Percentiles rank a stretch among this genome's conserved stretches.
phyloP scores from a whole-genome alignment of 2,888 invertebrate genomes.

The Junonia oenone region DNA sequence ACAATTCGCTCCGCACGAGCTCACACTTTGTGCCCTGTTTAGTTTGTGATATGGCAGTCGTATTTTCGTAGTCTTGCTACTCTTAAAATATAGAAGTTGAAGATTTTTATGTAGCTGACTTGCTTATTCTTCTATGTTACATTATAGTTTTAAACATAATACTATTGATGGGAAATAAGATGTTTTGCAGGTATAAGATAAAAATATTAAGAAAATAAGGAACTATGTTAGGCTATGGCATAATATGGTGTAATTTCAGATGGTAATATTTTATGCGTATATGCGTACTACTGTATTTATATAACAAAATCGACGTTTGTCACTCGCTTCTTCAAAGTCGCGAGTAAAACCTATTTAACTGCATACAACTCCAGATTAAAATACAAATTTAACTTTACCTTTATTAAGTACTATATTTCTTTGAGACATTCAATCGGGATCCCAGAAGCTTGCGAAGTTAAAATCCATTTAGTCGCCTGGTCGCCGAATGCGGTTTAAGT shows the following conservation, averaged over 20 bases:
- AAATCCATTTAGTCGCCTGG: constrained; percentile 11
- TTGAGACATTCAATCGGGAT: background rate
- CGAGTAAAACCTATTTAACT: too few relatives aligned
- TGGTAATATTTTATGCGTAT: too few relatives aligned
- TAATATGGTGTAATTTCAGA: too few relatives aligned
- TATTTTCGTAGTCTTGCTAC: background rate
- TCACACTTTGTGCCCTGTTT: constrained; percentile 5
- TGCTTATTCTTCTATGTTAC: background rate
- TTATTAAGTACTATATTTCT: background rate
- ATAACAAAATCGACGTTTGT: too few relatives aligned
- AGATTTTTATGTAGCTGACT: background rate
- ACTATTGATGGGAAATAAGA: too few relatives aligned
- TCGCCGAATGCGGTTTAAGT: constrained; percentile 16
- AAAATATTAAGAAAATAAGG: too few relatives aligned
- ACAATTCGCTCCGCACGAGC: constrained; percentile 16
- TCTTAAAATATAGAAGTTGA: background rate
- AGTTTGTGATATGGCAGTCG: background rate
- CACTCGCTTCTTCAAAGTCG: too few relatives aligned
- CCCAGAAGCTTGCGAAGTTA: constrained; percentile 10
- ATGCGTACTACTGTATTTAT: too few relatives aligned
- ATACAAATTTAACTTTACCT: background rate
- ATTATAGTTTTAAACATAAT: too few relatives aligned
- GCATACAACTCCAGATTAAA: background rate
- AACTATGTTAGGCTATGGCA: too few relatives aligned
- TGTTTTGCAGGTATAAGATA: too few relatives aligned